Evolutionary conservation across 1,140 invertebrate genomes (phyloP), one percentile per base, ranked within the genome.

Genomic region (Chionoecetes opilio): DNA sequence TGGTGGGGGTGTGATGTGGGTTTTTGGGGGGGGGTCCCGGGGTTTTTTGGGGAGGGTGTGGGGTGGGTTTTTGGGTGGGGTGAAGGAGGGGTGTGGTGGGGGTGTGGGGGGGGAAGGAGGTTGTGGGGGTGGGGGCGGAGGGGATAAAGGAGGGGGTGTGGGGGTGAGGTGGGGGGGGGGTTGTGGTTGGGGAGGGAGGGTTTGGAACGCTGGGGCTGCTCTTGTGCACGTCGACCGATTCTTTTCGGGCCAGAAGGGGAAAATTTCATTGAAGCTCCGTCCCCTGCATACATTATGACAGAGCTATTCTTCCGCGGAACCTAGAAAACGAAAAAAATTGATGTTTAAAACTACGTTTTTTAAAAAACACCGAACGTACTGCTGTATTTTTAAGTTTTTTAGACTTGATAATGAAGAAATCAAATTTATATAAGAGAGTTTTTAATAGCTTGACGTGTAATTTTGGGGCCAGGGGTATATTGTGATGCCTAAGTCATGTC

Each of bases 251-350:
- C 84, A 31, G 85, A 94, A 75, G 93, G 82, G 87, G 86, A 94
- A 94, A 94, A 94, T 94, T 94, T 94, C 93, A 94, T 94, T 94
- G 93, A 94, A 82, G 53, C 86, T 32, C 93, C 38, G 93, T 94
- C 63, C 93, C 86, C 53, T 94, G 93, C 63, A 94, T 94, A 75
- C 93, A 90, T 94, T 94, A 94, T 94, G 93, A 89, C 89, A 82
- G 87, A 94, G 8, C 53, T 21, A 75, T 29, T 6, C 84, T 17
- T 86, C 26, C 86, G 35, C 87, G 3, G n/a, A n/a, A n/a, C 63
- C 2, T 53, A 9, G 21, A 9, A 53, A 14, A 53, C 46, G 9
- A 0, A 53, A 53, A 53, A 53, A 14, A 53, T 3, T 11, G 46
- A n/a, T n/a, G n/a, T n/a, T n/a, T n/a, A n/a, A n/a, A n/a, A n/a